Evolutionary conservation across 2,797 vertebrate species (phyloP).

Genomic region (Peromyscus eremicus): DNA sequence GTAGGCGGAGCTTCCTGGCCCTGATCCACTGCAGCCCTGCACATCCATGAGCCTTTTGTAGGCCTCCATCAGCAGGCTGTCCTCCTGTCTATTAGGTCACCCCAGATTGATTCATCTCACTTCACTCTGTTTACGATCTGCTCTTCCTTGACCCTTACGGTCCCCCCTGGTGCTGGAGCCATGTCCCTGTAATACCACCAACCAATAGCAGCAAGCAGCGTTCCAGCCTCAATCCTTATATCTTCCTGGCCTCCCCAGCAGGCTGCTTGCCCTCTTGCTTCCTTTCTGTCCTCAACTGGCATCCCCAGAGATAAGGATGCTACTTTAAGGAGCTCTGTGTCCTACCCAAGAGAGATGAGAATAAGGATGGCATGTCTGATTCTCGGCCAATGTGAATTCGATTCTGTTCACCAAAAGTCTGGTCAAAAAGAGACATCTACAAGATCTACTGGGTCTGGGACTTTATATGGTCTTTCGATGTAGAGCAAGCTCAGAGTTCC

Average conservation of each 20-base stretch:
- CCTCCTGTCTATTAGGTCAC: constrained; percentile 73
- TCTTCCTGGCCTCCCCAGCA: constrained; percentile 41
- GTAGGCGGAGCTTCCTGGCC: background rate
- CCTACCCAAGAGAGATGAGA: background rate
- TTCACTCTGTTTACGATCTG: constrained; percentile 77
- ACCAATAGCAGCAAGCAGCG: background rate
- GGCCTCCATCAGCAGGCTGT: constrained; percentile 55
- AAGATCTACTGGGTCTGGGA: background rate
- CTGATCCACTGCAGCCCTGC: background rate
- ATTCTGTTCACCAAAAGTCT: background rate
- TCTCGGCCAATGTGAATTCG: background rate
- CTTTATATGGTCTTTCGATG: background rate
- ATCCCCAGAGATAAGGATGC: background rate
- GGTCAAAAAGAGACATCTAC: background rate
- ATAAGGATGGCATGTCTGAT: background rate
- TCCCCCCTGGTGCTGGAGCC: constrained; percentile 70
- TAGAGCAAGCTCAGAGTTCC: background rate
- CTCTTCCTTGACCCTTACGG: constrained; percentile 77
- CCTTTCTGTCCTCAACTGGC: background rate
- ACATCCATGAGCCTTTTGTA: constrained; percentile 57
- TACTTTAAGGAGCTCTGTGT: constrained; percentile 3
- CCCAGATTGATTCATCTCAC: constrained; percentile 76
- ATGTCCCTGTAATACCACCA: constrained; percentile 61
- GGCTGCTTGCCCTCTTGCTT: constrained; percentile 42
- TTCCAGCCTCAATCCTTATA: background rate